Conservation (phyloP, 2,888 invertebrate species). For the Argyresthia goedartella region DNA sequence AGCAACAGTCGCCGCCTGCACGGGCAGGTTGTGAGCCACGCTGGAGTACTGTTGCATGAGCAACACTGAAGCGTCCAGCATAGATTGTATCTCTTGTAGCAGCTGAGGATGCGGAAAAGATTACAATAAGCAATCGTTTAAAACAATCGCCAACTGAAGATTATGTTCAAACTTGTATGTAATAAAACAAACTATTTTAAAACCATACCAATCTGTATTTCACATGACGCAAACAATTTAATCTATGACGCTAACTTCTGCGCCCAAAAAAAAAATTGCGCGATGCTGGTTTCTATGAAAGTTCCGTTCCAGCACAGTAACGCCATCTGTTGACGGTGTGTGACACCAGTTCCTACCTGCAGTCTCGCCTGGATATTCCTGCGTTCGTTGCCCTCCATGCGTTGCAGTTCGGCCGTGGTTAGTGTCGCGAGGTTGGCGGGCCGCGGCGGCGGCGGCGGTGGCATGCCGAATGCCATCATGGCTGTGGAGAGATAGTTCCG, state of each 20-base stretch:
- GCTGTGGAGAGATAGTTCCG: conserved; percentile 33
- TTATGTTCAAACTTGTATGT: no score
- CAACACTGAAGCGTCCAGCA: conserved; percentile 93
- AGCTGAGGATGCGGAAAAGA: no score
- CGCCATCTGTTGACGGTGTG: neutral
- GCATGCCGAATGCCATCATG: conserved; percentile 63
- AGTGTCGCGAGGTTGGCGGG: conserved; percentile 81
- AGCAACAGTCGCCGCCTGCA: conserved; percentile 40
- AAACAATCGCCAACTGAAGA: no score
- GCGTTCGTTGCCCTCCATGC: conserved; percentile 91
- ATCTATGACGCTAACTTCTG: no score
- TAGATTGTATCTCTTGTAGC: conserved; percentile 86
- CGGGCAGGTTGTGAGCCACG: conserved; percentile 72
- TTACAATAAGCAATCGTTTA: no score
- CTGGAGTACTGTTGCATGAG: conserved; percentile 95
- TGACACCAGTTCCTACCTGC: conserved; percentile 68
- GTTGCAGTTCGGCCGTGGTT: conserved; percentile 84
- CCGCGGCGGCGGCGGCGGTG: conserved; percentile 79
- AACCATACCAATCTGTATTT: no score
- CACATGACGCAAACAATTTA: neutral
- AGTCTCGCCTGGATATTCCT: conserved; percentile 92
- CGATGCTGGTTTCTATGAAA: neutral
- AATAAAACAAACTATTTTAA: no score
- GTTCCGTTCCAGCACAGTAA: neutral
- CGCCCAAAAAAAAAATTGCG: no score